These are phyloP conservation scores for Chiloscyllium punctatum DNA, from an alignment of 2,797 vertebrate genomes.

Conservation along the genomic window DNA sequence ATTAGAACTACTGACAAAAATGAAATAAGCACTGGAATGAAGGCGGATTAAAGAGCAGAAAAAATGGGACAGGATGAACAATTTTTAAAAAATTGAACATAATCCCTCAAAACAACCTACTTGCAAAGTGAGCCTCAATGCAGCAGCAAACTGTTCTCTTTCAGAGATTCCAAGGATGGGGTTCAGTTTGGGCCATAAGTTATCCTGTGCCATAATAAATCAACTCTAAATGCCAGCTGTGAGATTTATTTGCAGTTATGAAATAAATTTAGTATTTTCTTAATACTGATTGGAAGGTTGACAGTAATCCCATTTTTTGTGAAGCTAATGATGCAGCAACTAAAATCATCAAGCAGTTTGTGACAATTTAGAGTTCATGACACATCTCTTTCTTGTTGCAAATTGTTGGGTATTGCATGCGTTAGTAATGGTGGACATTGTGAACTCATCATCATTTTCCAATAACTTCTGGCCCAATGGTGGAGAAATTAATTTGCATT, in stretches of 20 bases:
- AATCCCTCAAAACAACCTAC: background rate
- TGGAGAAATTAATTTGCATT: too few relatives aligned
- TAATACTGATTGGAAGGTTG: background rate
- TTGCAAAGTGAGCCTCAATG: background rate
- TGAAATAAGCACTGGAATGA: background rate
- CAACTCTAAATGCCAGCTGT: background rate
- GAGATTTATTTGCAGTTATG: background rate
- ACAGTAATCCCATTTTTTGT: background rate
- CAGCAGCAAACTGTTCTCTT: background rate
- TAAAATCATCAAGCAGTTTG: background rate
- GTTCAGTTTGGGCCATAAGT: background rate
- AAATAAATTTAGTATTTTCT: background rate
- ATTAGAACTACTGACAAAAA: background rate
- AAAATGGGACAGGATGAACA: background rate
- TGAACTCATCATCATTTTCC: background rate
- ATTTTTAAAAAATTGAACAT: background rate
- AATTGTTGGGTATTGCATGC: background rate
- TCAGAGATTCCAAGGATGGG: background rate
- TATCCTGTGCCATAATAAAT: background rate
- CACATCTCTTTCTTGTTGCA: background rate
- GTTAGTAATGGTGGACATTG: background rate
- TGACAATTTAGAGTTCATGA: background rate
- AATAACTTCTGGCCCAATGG: background rate
- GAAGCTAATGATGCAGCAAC: background rate
- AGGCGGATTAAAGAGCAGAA: background rate